Conservation (phyloP, 2,113 vertebrate species). For the Shinisaurus crocodilurus region DNA sequence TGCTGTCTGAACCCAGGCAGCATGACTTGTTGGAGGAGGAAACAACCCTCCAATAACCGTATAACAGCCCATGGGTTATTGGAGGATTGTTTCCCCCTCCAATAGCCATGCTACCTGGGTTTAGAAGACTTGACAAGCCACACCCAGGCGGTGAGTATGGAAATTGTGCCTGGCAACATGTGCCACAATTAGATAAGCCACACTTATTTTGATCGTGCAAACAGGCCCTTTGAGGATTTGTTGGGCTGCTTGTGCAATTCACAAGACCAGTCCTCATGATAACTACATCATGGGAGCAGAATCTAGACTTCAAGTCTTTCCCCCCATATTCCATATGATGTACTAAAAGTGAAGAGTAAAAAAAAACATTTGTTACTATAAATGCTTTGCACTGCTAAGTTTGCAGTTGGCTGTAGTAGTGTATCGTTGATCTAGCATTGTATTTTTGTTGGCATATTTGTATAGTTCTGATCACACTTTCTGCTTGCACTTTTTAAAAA, state of each 20-base stretch:
- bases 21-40: no score
- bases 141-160: no score
- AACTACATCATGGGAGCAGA: background rate
- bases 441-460: background rate
- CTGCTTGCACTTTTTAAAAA: background rate
- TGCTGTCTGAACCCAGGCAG: no score
- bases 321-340: background rate
- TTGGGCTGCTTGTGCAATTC: background rate
- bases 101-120: no score
- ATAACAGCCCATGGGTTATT: no score
- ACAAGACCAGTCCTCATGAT: background rate
- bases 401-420: background rate
- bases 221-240: no score
- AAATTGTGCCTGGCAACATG: no score
- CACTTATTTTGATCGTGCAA: no score
- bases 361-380: background rate
- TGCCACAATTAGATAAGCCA: no score
- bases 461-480: background rate
- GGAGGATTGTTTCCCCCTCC: no score
- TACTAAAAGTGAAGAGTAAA: background rate
- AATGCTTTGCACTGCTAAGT: background rate
- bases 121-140: no score
- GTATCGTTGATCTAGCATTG: background rate
- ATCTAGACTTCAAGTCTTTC: background rate
- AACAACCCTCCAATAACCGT: no score